Base-by-base conservation (phyloP, 2,797 vertebrate genomes). In the Naso thynnoides region DNA sequence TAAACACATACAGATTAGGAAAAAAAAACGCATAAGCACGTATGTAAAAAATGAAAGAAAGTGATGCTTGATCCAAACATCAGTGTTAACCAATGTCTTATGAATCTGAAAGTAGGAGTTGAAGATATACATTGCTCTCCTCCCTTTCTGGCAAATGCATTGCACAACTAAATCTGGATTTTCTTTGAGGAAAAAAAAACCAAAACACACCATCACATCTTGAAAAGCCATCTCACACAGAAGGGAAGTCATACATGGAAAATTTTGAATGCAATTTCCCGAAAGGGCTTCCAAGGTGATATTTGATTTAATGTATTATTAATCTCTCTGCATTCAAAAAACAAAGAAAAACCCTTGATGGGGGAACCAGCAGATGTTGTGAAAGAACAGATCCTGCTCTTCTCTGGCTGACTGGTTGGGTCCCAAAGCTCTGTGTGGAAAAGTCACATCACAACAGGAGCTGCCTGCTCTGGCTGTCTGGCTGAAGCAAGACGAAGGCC, bases 201-300 rank as follows among this genome's bases (percentile, higher is more conserved):
- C n/a, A 24, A 80, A 85, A 85, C n/a, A n/a, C n/a, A 78, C 78
- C 63, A 78, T 69, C 54, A 21, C 89, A 92, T 93, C 88, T 93
- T 94, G 91, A 92, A 91, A 94, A 90, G 66, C 45, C 73, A 90
- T 94, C 86, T 86, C 36, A 66, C 61, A 62, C 45, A 19, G 74
- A 58, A 83, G 62, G 75, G 70, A 88, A 83, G 76, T 83, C 74
- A 87, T 89, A 89, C 87, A 92, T 86, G 89, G 89, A 93, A 93
- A 91, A 79, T 73, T 49, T 64, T n/a, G 54, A 76, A 75, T 31
- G 42, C 44, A 68, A 48, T 76, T 87, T 83, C 88, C 84, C 61
- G 53, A 60, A 50, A 50, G 65, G 53, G 45, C 52, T 64, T 85
- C 81, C 79, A 84, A 47, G 38, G 71, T 63, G 59, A 79, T 89